These are phyloP conservation scores for Drosophila mayaguana DNA, from an alignment of 2,888 invertebrate genomes.

Conservation along the genomic window DNA sequence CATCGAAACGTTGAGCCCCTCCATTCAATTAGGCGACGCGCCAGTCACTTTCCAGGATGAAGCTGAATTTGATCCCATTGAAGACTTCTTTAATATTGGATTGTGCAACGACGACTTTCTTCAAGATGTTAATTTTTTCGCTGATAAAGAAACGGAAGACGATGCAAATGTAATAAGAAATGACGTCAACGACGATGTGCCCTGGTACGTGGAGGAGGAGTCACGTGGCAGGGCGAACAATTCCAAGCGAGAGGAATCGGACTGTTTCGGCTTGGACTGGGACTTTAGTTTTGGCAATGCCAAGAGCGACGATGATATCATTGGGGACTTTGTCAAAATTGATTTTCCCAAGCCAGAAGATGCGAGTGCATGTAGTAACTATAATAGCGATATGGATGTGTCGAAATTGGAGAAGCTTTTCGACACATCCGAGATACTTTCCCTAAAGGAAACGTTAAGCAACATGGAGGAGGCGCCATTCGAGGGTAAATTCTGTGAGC, in stretches of 20 bases:
- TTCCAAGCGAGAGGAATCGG: conserved; percentile 22
- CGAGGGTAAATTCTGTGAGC: background rate
- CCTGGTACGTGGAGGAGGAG: conserved; percentile 36
- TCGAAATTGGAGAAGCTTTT: conserved; percentile 13
- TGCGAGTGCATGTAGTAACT: background rate
- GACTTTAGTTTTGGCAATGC: conserved; percentile 10
- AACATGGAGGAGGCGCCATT: background rate
- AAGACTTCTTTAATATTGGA: background rate
- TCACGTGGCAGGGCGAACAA: conserved; percentile 3
- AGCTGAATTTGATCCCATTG: background rate
- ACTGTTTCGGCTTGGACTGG: conserved; percentile 21
- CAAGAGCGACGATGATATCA: conserved; percentile 23
- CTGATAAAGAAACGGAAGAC: background rate
- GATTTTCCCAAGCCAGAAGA: conserved; percentile 18
- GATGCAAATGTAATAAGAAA: background rate
- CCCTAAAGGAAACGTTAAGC: background rate
- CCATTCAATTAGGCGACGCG: background rate
- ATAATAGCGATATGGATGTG: background rate
- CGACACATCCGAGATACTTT: conserved; percentile 15
- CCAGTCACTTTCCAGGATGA: background rate
- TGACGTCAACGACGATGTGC: background rate
- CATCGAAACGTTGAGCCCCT: background rate
- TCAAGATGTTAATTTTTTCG: background rate
- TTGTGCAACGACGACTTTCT: background rate
- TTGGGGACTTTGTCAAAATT: conserved; percentile 39